Evolutionary conservation across 2,113 vertebrate species (phyloP).

Genomic region (Psilopogon haemacephalus): DNA sequence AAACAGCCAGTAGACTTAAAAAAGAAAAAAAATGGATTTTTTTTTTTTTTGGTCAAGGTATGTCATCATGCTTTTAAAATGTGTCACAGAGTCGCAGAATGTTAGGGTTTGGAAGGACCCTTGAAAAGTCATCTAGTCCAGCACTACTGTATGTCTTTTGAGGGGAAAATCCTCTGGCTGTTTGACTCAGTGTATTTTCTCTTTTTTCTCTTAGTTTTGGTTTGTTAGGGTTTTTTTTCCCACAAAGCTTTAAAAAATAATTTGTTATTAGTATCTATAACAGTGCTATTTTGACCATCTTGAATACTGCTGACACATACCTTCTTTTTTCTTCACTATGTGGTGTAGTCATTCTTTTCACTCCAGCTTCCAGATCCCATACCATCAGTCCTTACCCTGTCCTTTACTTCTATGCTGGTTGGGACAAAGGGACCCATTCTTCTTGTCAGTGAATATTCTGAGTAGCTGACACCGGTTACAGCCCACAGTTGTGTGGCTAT

Average conservation of each 20-base stretch:
- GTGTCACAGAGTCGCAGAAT: neutral
- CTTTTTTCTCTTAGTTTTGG: neutral
- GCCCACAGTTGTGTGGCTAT: neutral
- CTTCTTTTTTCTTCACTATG: neutral
- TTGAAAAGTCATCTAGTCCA: too few relatives aligned
- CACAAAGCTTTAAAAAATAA: neutral
- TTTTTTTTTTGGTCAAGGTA: neutral
- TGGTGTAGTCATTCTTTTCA: neutral
- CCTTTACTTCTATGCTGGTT: neutral
- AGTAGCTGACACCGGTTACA: neutral
- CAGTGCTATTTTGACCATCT: neutral
- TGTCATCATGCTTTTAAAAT: neutral
- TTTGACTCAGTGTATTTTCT: neutral
- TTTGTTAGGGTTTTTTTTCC: neutral
- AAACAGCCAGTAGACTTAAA: neutral
- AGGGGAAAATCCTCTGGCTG: rapidly evolving
- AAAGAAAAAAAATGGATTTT: too few relatives aligned
- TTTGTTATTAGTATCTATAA: neutral
- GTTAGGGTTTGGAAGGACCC: too few relatives aligned
- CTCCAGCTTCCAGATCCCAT: neutral
- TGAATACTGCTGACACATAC: neutral
- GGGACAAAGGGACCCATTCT: neutral
- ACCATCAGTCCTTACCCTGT: neutral
- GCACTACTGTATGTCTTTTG: neutral
- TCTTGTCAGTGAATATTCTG: neutral